Evolutionary conservation across 2,797 vertebrate species (phyloP).

Genomic region (Epinephelus coioides): DNA sequence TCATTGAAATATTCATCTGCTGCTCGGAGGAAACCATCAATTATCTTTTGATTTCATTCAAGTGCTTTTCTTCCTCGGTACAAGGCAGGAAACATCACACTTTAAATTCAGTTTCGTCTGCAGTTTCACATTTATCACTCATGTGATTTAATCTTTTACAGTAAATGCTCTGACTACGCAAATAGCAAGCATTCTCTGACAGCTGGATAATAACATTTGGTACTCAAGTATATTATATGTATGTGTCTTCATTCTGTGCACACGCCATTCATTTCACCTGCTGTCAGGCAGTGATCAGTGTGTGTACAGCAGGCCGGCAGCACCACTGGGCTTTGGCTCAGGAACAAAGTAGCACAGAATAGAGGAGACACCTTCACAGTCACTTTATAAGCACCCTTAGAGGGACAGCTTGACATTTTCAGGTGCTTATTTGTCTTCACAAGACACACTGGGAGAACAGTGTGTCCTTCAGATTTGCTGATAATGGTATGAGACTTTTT

Average conservation of each 20-base stretch:
- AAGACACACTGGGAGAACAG: constrained; percentile 5
- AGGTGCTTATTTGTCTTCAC: constrained; percentile 29
- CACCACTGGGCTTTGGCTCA: constrained; percentile 4
- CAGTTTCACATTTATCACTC: neutral
- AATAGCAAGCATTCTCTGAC: neutral
- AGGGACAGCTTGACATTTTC: constrained; percentile 40
- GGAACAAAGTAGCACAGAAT: constrained; percentile 15
- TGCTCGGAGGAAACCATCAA: constrained; percentile 25
- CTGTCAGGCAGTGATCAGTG: neutral
- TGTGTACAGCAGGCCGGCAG: neutral
- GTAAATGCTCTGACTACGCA: neutral
- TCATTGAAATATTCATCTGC: constrained; percentile 46
- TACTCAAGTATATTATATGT: too few species aligned
- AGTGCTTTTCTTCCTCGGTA: neutral
- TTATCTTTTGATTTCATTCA: constrained; percentile 14
- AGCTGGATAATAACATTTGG: neutral
- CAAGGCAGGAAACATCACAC: neutral
- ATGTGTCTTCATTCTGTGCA: neutral
- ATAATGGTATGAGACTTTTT: neutral
- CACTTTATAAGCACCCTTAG: neutral
- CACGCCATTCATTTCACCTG: neutral
- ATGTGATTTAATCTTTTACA: neutral
- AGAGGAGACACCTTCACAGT: constrained; percentile 20
- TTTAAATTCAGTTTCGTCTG: neutral
- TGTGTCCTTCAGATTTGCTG: constrained; percentile 20